phyloP scores from a whole-genome alignment of 37 sponge, comb jelly and placozoan species.

The Petrosia ficiformis region DNA sequence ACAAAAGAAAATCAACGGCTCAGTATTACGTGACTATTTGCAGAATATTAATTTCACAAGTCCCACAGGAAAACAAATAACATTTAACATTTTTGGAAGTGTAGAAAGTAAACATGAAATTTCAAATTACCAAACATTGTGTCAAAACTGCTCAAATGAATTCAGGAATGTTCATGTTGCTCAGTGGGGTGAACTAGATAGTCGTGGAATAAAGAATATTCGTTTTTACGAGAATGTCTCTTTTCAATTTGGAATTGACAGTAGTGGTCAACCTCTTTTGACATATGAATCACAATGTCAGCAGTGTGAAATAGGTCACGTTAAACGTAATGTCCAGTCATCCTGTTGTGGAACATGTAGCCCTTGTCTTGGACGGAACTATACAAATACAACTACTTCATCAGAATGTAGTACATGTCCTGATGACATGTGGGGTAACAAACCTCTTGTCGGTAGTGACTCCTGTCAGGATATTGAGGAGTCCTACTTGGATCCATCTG shows the following conservation, averaged over 20 bases:
- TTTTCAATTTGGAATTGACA: constrained; percentile 31
- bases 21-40: constrained; percentile 24
- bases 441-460: constrained; percentile 50
- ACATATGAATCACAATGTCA: constrained; percentile 8
- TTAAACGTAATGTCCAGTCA: constrained; percentile 1
- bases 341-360: constrained; percentile 64
- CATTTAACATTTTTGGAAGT: constrained; percentile 45
- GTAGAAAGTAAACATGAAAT: constrained; percentile 31
- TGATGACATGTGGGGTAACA: constrained; percentile 50
- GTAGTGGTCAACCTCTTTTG: background rate
- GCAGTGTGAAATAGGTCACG: background rate
- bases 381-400: background rate
- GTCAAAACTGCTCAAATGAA: background rate
- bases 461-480: constrained; percentile 32
- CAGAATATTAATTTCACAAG: constrained; percentile 51
- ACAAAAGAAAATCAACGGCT: constrained; percentile 11
- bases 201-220: background rate
- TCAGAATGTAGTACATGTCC: constrained; percentile 43
- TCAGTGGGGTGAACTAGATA: constrained; percentile 25
- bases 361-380: constrained; percentile 37
- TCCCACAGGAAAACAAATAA: constrained; percentile 13
- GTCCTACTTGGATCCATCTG: background rate
- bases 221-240: background rate
- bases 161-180: constrained; percentile 18
- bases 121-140: constrained; percentile 19